Percentiles rank a stretch among this genome's conserved stretches.
These are phyloP conservation scores for Netelia fuscicornis DNA, from an alignment of 2,888 invertebrate species.

Conservation along the genomic window DNA sequence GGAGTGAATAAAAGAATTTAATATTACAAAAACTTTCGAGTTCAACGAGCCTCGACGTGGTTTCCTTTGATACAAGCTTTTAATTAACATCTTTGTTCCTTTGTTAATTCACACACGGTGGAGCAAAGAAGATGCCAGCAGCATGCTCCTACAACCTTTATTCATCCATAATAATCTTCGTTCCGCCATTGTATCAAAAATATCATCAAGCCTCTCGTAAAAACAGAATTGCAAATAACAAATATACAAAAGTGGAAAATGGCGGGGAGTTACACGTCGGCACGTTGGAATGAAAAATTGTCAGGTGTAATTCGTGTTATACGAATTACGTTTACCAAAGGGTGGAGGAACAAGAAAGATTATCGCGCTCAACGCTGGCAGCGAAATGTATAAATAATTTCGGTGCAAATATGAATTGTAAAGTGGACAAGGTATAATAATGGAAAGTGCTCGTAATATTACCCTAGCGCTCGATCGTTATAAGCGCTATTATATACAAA, in stretches of 20 bases:
- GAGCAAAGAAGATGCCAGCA: constrained; percentile 13
- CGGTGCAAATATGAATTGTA: constrained; percentile 6
- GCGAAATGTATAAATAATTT: constrained; percentile 14
- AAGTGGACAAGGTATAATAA: constrained; percentile 5
- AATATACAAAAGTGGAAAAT: neutral
- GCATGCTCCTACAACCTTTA: neutral
- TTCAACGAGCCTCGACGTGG: neutral
- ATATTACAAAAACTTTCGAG: constrained; percentile 6
- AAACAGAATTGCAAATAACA: neutral
- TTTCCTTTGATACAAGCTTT: constrained; percentile 8
- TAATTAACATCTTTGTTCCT: constrained; percentile 25
- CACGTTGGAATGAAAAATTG: neutral
- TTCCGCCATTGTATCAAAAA: neutral
- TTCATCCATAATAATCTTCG: neutral
- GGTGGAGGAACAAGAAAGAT: neutral
- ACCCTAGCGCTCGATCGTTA: neutral
- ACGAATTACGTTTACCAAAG: neutral
- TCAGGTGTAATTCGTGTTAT: constrained; percentile 7
- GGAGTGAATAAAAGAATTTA: neutral
- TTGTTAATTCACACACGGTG: constrained; percentile 19
- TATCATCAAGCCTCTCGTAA: neutral
- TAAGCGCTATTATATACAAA: neutral
- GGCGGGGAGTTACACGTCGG: neutral
- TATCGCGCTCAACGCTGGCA: neutral
- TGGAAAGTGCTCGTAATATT: neutral